phyloP scores from a whole-genome alignment of 2,113 vertebrate genomes.

The Epinephelus lanceolatus region DNA sequence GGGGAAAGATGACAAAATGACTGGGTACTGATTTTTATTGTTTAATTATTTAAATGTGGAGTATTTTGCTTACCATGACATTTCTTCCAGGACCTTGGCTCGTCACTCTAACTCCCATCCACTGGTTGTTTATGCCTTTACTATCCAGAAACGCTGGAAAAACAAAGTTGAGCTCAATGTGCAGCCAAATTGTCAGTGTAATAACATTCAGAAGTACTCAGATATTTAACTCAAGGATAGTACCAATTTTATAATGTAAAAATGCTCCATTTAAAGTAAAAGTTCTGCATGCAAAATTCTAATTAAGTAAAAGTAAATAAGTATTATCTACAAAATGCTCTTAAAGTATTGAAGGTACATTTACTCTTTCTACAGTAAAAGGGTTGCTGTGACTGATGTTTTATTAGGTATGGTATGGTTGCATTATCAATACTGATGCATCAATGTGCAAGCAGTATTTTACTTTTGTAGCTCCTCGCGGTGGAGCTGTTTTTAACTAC shows the following conservation, averaged over 20 bases:
- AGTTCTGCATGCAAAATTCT: no score
- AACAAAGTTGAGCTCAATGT: background rate
- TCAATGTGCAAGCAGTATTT: background rate
- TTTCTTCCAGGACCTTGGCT: constrained; percentile 95
- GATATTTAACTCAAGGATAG: background rate
- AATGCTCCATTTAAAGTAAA: no score
- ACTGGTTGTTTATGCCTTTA: constrained; percentile 92
- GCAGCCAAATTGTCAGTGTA: background rate
- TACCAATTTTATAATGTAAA: background rate
- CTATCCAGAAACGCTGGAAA: constrained; percentile 65
- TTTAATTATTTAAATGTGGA: background rate
- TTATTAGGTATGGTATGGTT: background rate
- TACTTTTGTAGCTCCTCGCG: background rate
- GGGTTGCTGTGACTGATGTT: background rate
- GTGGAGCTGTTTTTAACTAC: background rate
- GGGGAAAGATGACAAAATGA: constrained; percentile 24
- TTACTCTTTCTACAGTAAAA: background rate
- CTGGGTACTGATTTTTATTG: background rate
- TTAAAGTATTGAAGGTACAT: background rate
- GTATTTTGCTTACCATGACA: constrained; percentile 89
- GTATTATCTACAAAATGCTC: background rate
- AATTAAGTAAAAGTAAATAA: no score
- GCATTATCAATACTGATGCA: background rate
- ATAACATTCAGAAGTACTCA: background rate
- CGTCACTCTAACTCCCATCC: constrained; percentile 94